phyloP scores from a whole-genome alignment of 2,113 vertebrate genomes.

The Eolophus roseicapilla region DNA sequence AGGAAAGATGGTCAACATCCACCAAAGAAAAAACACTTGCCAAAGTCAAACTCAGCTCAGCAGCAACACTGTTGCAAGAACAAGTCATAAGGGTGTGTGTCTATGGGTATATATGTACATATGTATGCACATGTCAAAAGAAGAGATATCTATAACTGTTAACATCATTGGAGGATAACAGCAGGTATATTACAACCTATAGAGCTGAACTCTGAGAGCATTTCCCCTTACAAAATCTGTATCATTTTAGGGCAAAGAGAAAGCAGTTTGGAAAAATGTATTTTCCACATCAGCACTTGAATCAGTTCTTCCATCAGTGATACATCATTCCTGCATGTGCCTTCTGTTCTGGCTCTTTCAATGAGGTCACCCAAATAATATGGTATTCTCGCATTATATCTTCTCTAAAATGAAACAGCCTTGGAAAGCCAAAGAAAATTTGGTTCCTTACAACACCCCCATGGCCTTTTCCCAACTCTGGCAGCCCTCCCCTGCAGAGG shows the following conservation, averaged over 20 bases:
- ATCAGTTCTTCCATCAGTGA: neutral
- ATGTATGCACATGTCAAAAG: neutral
- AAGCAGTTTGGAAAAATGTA: neutral
- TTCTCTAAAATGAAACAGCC: neutral
- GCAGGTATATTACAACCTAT: neutral
- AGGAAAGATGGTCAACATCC: neutral
- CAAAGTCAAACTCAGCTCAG: neutral
- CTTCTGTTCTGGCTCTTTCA: neutral
- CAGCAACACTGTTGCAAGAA: neutral
- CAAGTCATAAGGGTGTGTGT: neutral
- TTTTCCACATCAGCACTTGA: neutral
- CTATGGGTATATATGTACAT: neutral
- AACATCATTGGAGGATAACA: neutral
- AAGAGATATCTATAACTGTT: neutral
- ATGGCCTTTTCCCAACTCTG: neutral
- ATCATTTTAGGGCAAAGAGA: neutral
- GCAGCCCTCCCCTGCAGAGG: neutral
- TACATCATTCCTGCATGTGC: rapidly evolving
- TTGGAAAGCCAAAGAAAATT: neutral
- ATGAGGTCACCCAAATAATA: neutral
- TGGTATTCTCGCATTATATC: neutral
- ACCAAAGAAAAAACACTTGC: neutral
- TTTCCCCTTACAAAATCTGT: neutral
- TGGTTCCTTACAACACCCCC: neutral
- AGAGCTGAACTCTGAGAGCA: neutral